Percentiles rank a stretch among this genome's conserved stretches.
phyloP scores from a whole-genome alignment of 2,888 invertebrate species.

The Limnephilus marmoratus region DNA sequence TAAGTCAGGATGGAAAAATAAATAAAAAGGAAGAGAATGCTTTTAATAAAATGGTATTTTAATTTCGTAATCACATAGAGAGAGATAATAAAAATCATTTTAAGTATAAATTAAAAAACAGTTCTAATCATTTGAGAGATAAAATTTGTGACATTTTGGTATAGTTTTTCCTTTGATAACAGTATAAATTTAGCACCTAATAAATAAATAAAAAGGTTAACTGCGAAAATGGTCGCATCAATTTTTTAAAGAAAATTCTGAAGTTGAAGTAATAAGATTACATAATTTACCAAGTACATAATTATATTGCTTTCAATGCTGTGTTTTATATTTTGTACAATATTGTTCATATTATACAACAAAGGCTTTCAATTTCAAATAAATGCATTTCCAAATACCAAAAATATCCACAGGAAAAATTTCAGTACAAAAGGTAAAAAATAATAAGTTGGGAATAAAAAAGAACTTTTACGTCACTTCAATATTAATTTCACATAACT shows the following conservation, averaged over 20 bases:
- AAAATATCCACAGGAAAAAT: slow-evolving; percentile 7
- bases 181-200: slow-evolving; percentile 78
- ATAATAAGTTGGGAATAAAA: slow-evolving; percentile 15
- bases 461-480: background rate
- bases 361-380: slow-evolving; percentile 2
- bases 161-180: slow-evolving; percentile 73
- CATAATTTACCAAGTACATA: slow-evolving; percentile 68
- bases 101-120: slow-evolving; percentile 54
- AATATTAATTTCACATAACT: background rate
- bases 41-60: slow-evolving; percentile 55
- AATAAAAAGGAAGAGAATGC: slow-evolving; percentile 21
- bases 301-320: slow-evolving; percentile 35
- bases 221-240: slow-evolving; percentile 8
- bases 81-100: slow-evolving; percentile 49
- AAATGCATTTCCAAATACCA: slow-evolving; percentile 7
- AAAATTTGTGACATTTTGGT: slow-evolving; percentile 60
- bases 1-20: background rate
- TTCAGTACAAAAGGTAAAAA: slow-evolving; percentile 40
- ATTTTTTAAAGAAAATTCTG: slow-evolving; percentile 3
- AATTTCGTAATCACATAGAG: slow-evolving; percentile 53
- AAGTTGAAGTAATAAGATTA: slow-evolving; percentile 73
- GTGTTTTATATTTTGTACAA: slow-evolving; percentile 10
- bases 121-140: slow-evolving; percentile 56
- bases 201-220: slow-evolving; percentile 76
- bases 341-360: background rate